A percentile compares a stretch with the other conserved stretches of the same genome.
phyloP scores from a whole-genome alignment of 2,113 vertebrate genomes.

The Trematomus loennbergii region DNA sequence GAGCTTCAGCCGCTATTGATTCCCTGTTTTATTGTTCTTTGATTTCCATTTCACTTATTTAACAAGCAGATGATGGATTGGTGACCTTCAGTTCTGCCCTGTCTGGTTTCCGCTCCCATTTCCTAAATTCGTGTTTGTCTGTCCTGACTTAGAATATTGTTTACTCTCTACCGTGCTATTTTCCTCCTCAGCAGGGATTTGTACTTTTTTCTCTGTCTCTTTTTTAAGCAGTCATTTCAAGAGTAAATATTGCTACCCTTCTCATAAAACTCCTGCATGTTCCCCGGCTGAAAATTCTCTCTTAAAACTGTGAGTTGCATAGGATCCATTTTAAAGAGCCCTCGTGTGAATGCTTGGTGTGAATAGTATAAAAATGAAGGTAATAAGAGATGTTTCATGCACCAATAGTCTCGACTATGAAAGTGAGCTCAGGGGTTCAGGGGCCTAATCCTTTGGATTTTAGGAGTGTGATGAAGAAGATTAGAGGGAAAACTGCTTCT shows the following conservation, averaged over 20 bases:
- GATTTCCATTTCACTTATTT: slow-evolving; percentile 85
- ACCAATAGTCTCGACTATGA: slow-evolving; percentile 62
- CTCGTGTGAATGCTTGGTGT: slow-evolving; percentile 43
- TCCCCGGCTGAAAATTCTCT: slow-evolving; percentile 5
- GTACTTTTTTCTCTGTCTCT: neutral
- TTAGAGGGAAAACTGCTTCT: slow-evolving; percentile 71
- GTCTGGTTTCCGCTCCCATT: slow-evolving; percentile 65
- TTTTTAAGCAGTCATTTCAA: slow-evolving; percentile 29
- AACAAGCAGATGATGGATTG: slow-evolving; percentile 84
- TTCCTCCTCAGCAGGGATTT: neutral
- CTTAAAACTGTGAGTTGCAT: slow-evolving; percentile 2
- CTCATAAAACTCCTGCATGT: slow-evolving; percentile 14
- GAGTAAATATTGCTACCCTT: slow-evolving; percentile 16
- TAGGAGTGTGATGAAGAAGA: slow-evolving; percentile 76
- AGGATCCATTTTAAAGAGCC: slow-evolving; percentile 45
- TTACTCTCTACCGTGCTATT: slow-evolving; percentile 1
- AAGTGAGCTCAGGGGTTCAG: slow-evolving; percentile 70
- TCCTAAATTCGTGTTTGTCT: slow-evolving; percentile 46
- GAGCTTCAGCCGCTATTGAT: slow-evolving; percentile 71
- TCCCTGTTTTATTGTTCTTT: slow-evolving; percentile 83
- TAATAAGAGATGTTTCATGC: slow-evolving; percentile 79
- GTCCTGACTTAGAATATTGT: slow-evolving; percentile 30
- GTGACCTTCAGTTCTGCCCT: slow-evolving; percentile 81
- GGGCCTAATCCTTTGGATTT: slow-evolving; percentile 76
- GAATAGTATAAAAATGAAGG: slow-evolving; percentile 75